phyloP scores from a whole-genome alignment of 1,140 invertebrate species.

The Pseudomyrmex flavicornis region DNA sequence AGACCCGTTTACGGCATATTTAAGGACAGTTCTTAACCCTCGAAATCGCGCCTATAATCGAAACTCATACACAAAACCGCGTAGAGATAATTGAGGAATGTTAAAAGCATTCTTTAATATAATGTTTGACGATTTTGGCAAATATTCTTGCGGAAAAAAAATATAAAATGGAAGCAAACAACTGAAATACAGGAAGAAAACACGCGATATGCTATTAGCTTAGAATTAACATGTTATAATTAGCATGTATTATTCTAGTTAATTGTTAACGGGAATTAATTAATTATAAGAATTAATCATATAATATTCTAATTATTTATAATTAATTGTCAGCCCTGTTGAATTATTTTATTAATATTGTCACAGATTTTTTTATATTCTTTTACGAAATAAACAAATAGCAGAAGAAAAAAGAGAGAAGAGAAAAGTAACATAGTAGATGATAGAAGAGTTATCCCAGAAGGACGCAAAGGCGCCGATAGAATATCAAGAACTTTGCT shows the following conservation, averaged over 20 bases:
- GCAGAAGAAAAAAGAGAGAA: conserved; percentile 14
- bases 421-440: not conserved
- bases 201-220: no score
- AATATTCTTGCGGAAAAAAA: conserved; percentile 21
- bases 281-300: no score
- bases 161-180: not conserved
- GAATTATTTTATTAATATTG: no score
- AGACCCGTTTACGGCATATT: conserved; percentile 74
- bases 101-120: conserved; percentile 72
- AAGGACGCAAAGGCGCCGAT: conserved; percentile 72
- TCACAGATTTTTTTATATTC: not conserved
- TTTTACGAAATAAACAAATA: conserved; percentile 27
- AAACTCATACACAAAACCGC: conserved; percentile 42
- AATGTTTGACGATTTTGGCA: conserved; percentile 34
- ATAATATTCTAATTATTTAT: no score
- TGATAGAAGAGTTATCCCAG: conserved; percentile 61
- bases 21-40: conserved; percentile 63
- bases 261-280: no score
- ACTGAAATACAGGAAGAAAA: no score
- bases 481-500: conserved; percentile 81
- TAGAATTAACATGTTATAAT: no score
- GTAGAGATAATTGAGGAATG: conserved; percentile 59
- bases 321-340: no score
- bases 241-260: no score
- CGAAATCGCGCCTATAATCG: conserved; percentile 64